A percentile compares a stretch with the other conserved stretches of the same genome.
phyloP scores from a whole-genome alignment of 2,797 vertebrate species.

The Cheracebus regulus region DNA sequence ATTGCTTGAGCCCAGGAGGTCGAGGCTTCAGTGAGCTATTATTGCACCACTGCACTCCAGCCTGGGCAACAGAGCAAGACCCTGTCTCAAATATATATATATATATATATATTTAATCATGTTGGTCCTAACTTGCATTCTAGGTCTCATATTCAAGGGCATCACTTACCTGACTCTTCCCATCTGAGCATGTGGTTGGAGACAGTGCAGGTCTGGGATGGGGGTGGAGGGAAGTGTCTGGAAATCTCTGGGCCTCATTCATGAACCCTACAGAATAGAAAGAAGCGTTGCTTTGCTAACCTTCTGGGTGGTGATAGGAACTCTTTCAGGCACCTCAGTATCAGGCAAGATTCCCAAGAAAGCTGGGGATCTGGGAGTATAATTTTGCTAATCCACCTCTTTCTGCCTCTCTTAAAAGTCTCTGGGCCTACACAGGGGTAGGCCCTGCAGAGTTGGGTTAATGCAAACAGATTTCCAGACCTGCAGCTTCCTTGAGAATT shows the following conservation, averaged over 20 bases:
- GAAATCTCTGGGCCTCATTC: neutral
- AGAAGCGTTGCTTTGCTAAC: neutral
- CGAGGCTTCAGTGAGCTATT: neutral
- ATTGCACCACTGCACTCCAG: neutral
- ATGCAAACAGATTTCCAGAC: neutral
- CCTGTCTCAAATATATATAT: neutral
- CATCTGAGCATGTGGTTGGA: rapidly evolving
- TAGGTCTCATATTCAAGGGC: neutral
- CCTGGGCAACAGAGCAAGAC: neutral
- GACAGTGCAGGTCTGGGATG: too few relatives aligned
- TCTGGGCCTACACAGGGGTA: neutral
- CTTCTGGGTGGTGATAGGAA: neutral
- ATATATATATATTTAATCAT: neutral
- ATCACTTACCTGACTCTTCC: neutral
- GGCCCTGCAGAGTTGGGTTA: neutral
- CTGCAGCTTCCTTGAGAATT: neutral
- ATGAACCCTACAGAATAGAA: too few relatives aligned
- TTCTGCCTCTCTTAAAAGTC: neutral
- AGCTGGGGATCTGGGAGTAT: too few relatives aligned
- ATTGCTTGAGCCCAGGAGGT: neutral
- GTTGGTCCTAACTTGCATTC: neutral
- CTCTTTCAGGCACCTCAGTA: neutral
- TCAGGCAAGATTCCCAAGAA: neutral
- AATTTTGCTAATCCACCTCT: neutral
- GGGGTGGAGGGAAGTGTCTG: too few relatives aligned